Base-by-base conservation (phyloP, 2,113 vertebrate genomes). In the Gallinago paraguaiae region DNA sequence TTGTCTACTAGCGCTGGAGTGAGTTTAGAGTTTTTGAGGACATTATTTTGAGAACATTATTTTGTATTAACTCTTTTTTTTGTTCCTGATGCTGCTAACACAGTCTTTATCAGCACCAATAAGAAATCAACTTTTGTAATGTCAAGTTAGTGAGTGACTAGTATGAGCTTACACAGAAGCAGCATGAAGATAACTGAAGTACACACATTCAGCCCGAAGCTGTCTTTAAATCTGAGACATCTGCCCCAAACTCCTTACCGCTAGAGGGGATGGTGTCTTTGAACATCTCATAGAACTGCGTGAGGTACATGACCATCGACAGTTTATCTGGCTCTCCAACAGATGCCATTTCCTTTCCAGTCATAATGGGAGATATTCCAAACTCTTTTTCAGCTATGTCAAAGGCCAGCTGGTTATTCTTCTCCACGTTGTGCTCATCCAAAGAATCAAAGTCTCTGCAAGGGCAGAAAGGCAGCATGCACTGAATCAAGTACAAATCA, bases 271-370 rank as follows among this genome's bases (percentile, higher is more conserved):
- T 97, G 54, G 98, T 98, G 97, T 99, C 99, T 97, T 98, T 99
- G 96, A 99, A 99, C 99, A 99, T 99, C 98, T 99, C 99, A 11
- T 99, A 99, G 98, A 99, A 99, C 98, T 99, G 99, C 27, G 99
- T 99, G 97, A 99, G 99, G 98, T 99, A 99, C 99, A 99, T 99
- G 97, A 99, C 99, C 99, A 99, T 99, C 1, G 99, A 99, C 37
- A 99, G 98, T 51, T 99, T 99, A 97, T 99, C 99, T 10, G 99
- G 99, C 91, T 99, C 99, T 17, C 98, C 98, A 5, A 99, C 99
- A 8, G 98, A 98, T 23, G 99, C 99, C 99, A 99, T 99, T 94
- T 99, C 99, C 96, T 99, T 99, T 96, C 99, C 99, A 10, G 99
- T 99, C 99, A 99, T 99, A 96, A 99, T 99, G 67, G 99, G 99